Percentiles rank a stretch among this genome's conserved stretches.
Evolutionary conservation across 2,797 vertebrate genomes (phyloP).

Genomic region (Pristis pectinata): DNA sequence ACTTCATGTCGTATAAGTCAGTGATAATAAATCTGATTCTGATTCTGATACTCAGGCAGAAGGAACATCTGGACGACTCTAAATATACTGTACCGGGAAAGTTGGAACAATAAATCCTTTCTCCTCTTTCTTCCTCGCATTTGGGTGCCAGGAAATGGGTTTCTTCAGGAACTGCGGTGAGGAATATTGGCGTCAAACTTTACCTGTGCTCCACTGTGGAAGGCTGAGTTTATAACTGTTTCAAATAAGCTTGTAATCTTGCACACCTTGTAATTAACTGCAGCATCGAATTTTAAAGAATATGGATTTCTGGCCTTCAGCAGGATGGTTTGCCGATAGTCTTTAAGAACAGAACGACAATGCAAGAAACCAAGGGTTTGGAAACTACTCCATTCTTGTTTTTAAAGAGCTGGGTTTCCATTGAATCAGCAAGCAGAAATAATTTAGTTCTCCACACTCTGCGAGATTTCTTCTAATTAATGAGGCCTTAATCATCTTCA

Average conservation of each 20-base stretch:
- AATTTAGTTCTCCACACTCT: background rate
- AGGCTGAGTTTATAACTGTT: background rate
- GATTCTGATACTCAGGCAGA: too few species aligned
- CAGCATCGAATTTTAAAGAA: background rate
- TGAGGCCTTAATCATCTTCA: background rate
- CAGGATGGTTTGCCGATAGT: background rate
- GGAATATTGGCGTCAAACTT: background rate
- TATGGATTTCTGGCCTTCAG: background rate
- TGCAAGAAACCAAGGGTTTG: background rate
- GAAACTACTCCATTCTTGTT: background rate
- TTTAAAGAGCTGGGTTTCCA: background rate
- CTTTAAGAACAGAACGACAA: background rate
- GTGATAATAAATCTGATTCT: too few species aligned
- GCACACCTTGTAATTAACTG: background rate
- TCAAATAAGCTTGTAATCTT: background rate
- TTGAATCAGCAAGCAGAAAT: background rate
- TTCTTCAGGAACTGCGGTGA: background rate
- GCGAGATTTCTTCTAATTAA: conserved; percentile 5
- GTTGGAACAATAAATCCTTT: background rate
- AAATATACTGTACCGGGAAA: background rate
- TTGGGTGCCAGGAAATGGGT: background rate
- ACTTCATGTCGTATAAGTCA: too few species aligned
- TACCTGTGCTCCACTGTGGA: background rate
- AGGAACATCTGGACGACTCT: too few species aligned
- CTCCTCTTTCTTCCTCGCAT: background rate